Conservation (phyloP, 2,797 vertebrate genomes). For the Triplophysa yarkandensis region DNA sequence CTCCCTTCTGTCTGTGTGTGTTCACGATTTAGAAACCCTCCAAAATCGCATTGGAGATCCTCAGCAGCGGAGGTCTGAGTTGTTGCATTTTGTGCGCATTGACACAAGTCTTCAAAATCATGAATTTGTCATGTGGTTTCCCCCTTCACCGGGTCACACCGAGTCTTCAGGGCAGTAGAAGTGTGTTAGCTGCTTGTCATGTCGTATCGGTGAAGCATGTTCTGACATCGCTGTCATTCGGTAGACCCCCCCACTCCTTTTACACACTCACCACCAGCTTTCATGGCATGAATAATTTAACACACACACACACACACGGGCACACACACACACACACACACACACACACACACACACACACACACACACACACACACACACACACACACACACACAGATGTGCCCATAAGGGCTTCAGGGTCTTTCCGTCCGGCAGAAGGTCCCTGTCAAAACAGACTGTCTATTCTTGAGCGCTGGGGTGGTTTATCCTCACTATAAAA, state of each 20-base stretch:
- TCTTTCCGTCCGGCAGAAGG: slow-evolving; percentile 42
- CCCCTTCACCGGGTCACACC: slow-evolving; percentile 59
- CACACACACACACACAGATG: slow-evolving; percentile 41
- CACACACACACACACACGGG: too few relatives aligned
- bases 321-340: too few relatives aligned
- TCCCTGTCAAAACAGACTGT: slow-evolving; percentile 44
- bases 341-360: too few relatives aligned
- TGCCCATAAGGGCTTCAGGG: slow-evolving; percentile 40
- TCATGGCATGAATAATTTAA: slow-evolving; percentile 52
- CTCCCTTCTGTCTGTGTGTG: background rate
- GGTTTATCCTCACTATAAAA: slow-evolving; percentile 24
- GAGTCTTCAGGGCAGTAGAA: slow-evolving; percentile 72
- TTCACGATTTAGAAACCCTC: background rate
- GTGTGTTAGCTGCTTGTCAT: slow-evolving; percentile 86
- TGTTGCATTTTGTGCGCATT: background rate
- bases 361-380: too few relatives aligned
- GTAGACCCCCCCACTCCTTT: slow-evolving; percentile 38
- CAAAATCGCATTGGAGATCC: background rate
- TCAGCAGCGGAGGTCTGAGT: background rate
- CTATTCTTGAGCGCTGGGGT: background rate
- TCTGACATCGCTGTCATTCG: slow-evolving; percentile 80
- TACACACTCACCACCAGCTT: slow-evolving; percentile 43
- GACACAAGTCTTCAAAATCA: slow-evolving; percentile 46
- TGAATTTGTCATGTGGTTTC: slow-evolving; percentile 71
- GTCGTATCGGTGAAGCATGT: slow-evolving; percentile 80